Percentiles rank a stretch among this genome's conserved stretches.
Evolutionary conservation across 2,113 vertebrate species (phyloP).

Genomic region (Sphaerodactylus townsendi): DNA sequence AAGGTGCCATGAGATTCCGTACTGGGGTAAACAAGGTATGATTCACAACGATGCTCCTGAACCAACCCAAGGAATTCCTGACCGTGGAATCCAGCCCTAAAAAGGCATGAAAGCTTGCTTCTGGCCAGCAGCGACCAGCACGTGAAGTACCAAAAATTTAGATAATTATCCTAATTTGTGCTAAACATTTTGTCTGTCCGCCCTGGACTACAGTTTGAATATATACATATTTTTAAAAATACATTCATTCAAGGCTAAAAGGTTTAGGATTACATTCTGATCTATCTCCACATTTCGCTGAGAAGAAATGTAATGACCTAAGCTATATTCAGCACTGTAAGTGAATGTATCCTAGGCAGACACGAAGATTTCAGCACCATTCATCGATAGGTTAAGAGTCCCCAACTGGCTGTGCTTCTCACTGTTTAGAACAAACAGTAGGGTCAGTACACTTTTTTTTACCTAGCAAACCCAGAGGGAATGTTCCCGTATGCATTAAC

Average conservation of each 20-base stretch:
- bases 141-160: constrained; percentile 48
- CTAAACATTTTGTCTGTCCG: constrained; percentile 38
- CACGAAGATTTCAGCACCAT: constrained; percentile 67
- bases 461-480: constrained; percentile 57
- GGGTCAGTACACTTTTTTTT: constrained; percentile 43
- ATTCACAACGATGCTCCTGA: neutral
- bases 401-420: constrained; percentile 51
- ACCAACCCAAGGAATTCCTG: neutral
- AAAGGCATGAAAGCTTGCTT: neutral
- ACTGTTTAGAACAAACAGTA: constrained; percentile 52
- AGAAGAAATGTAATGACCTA: constrained; percentile 56
- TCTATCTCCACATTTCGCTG: neutral
- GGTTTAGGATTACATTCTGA: constrained; percentile 65
- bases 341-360: constrained; percentile 52
- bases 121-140: constrained; percentile 37
- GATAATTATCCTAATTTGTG: constrained; percentile 45
- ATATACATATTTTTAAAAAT: constrained; percentile 47
- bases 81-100: constrained; percentile 41
- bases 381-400: constrained; percentile 50
- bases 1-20: neutral
- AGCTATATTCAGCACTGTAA: constrained; percentile 54
- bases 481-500: constrained; percentile 39
- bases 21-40: neutral
- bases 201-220: constrained; percentile 47
- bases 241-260: constrained; percentile 64